Percentiles rank a stretch among this genome's conserved stretches.
Evolutionary conservation across 2,797 vertebrate genomes (phyloP).

Genomic region (Eidolon dupreanum): DNA sequence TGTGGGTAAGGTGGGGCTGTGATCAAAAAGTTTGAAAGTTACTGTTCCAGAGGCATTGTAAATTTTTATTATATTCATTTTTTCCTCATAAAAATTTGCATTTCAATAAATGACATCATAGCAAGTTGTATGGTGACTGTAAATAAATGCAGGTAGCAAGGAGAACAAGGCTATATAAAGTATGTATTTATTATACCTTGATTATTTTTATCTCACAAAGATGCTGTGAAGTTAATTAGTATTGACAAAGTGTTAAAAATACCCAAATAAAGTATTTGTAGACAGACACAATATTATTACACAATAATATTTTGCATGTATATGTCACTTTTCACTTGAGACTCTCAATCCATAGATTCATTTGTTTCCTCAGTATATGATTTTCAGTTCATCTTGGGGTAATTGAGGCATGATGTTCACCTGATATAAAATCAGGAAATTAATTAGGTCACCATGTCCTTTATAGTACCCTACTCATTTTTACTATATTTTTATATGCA

Average conservation of each 20-base stretch:
- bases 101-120: background rate
- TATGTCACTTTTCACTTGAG: constrained; percentile 15
- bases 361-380: background rate
- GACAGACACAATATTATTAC: background rate
- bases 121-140: background rate
- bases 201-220: constrained; percentile 14
- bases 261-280: background rate
- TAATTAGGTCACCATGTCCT: background rate
- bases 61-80: constrained; percentile 29
- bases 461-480: background rate
- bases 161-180: background rate
- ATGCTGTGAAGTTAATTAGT: background rate
- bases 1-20: background rate
- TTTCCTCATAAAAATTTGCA: background rate
- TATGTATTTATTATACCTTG: background rate
- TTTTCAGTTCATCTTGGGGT: background rate
- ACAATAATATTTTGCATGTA: background rate
- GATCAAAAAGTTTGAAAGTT: constrained; percentile 18
- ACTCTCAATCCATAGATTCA: background rate
- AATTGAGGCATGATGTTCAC: background rate
- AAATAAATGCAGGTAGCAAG: background rate
- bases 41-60: background rate
- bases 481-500: background rate
- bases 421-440: background rate
- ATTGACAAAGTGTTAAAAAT: constrained; percentile 4